Percentiles rank a stretch among this genome's conserved stretches.
Conservation (phyloP, 2,113 vertebrate species). For the Colius striatus region DNA sequence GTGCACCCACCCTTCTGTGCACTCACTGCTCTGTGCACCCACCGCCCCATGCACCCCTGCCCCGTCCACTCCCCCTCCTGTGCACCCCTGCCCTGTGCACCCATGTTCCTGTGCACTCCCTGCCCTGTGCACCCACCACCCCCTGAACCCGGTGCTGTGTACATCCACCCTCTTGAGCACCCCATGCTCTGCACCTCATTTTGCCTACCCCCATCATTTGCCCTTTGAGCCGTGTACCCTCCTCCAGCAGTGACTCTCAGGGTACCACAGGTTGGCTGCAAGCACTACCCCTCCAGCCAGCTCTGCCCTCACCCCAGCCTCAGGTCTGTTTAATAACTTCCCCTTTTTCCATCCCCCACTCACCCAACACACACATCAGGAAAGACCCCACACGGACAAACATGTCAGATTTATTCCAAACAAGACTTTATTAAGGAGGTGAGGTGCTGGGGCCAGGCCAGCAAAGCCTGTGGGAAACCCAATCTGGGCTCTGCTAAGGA, state of each 20-base stretch:
- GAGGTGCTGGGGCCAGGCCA: not conserved
- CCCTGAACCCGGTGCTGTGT: rapidly evolving
- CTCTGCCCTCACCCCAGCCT: rapidly evolving
- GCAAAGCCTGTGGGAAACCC: not conserved
- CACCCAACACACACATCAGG: rapidly evolving
- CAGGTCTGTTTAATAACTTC: rapidly evolving
- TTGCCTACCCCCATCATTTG: rapidly evolving
- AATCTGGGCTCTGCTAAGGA: rapidly evolving
- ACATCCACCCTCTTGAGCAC: not conserved
- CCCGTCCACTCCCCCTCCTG: too few relatives aligned
- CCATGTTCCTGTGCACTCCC: rapidly evolving
- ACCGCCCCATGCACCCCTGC: too few relatives aligned
- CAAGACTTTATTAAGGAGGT: not conserved
- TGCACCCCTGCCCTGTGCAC: too few relatives aligned
- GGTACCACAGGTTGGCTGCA: rapidly evolving
- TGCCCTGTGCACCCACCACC: not conserved
- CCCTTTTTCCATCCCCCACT: rapidly evolving
- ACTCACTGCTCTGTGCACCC: too few relatives aligned
- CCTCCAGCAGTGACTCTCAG: rapidly evolving
- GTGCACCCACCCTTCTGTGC: too few relatives aligned
- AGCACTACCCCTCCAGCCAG: not conserved
- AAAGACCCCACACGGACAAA: not conserved
- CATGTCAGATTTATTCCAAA: not conserved
- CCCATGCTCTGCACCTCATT: rapidly evolving
- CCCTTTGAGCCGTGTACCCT: rapidly evolving